Base-by-base conservation (phyloP, 2,113 vertebrate species). In the Grantiella picta region DNA sequence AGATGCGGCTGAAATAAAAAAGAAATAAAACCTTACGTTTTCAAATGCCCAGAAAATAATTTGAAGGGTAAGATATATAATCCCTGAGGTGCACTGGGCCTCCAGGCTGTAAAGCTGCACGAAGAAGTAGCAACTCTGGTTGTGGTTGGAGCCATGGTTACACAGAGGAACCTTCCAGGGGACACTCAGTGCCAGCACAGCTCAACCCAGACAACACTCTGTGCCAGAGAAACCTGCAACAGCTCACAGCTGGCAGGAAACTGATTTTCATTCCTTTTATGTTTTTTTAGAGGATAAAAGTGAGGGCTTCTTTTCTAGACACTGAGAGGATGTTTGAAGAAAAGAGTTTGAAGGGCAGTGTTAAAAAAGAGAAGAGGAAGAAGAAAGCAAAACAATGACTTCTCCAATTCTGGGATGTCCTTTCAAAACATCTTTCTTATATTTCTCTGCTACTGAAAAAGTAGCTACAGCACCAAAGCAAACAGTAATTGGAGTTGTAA, bases 1-100 rank as follows among this genome's bases (percentile, higher is more conserved):
- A 89, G 57, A 78, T 96, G 79, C 47, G 33, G 7, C 45, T 70
- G 57, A 96, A 94, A 87, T 36, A 88, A 36, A 86, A 87, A 92
- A 86, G 40, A 95, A 96, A 96, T 79, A 29, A 56, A 73, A 88
- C 36, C 15, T 70, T 68, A 60, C 6, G 5, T 78, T 94, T 92
- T 76, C 82, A 92, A 93, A 40, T 1, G 4, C n/a, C 90, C 89
- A 42, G 21, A 86, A 94, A 93, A 94, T 82, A 47, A 93, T 36
- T 15, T 82, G 63, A 92, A 66, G 23, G 33, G 10, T 84, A 78
- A 93, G 49, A 88, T 38, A 80, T 28, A 44, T 69, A 94, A 80
- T 29, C 60, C 15, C 7, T 14, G 81, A 73, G 20, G 57, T 44
- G n/a, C n/a, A 36, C 29, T 19, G 20, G 72, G 70, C 72, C 45